These are phyloP conservation scores for Dendroctonus valens DNA, from an alignment of 1,140 invertebrate genomes.

Conservation along the genomic window DNA sequence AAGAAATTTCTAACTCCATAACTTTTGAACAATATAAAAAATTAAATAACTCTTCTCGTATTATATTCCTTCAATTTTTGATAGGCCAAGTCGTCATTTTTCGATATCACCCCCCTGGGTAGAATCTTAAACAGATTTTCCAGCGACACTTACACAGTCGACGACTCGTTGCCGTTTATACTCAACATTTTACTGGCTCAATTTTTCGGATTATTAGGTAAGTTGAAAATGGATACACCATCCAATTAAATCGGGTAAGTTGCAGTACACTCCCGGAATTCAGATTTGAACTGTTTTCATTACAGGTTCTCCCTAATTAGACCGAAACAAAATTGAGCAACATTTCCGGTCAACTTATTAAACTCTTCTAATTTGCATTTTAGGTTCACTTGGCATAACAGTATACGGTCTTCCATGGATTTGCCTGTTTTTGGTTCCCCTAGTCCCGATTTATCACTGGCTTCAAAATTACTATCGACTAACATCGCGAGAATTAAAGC, in stretches of 20 bases:
- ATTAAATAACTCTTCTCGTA: no score
- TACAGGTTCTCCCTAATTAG: no score
- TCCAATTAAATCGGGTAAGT: no score
- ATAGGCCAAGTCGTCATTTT: conserved; percentile 83
- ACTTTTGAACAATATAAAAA: no score
- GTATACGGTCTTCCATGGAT: conserved; percentile 92
- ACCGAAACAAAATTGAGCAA: no score
- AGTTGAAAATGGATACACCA: conserved; percentile 23
- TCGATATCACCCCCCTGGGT: conserved; percentile 87
- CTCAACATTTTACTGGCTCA: conserved; percentile 93
- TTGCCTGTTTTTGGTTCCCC: conserved; percentile 71
- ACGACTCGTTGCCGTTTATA: conserved; percentile 94
- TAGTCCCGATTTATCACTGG: conserved; percentile 81
- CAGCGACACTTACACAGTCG: conserved; percentile 89
- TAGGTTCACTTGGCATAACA: conserved; percentile 78
- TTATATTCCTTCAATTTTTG: no score
- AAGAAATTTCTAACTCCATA: no score
- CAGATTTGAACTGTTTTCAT: no score
- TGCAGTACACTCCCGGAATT: no score
- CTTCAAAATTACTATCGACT: conserved; percentile 82
- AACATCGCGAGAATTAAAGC: conserved; percentile 89
- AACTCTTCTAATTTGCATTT: conserved; percentile 14
- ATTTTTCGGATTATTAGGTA: conserved; percentile 74
- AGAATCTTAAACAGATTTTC: conserved; percentile 94
- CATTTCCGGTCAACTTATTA: neutral